Evolutionary conservation across 2,113 vertebrate species (phyloP).

Genomic region (Delphinapterus leucas): DNA sequence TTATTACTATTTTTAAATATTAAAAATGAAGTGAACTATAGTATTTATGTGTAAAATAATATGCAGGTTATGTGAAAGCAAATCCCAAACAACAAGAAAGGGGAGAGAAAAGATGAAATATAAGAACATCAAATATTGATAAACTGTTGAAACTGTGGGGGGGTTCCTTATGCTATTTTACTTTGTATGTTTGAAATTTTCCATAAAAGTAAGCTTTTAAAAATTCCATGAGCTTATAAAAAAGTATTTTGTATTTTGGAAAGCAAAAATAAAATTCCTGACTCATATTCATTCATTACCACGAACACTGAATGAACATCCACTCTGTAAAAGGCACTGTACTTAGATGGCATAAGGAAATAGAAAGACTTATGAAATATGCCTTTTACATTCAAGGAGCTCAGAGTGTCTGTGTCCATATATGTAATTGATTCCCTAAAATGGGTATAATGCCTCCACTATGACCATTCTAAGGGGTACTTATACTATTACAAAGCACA

Average conservation of each 20-base stretch:
- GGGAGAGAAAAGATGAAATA: not conserved
- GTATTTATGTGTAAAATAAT: not conserved
- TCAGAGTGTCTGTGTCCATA: not conserved
- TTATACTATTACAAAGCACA: not conserved
- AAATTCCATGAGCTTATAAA: not conserved
- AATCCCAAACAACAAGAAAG: not conserved
- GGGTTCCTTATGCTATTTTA: not conserved
- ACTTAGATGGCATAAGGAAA: constrained; percentile 8
- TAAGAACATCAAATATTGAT: not conserved
- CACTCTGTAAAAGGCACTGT: not conserved
- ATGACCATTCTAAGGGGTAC: not conserved
- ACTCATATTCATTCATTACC: not conserved
- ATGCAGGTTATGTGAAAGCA: constrained; percentile 5
- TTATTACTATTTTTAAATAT: not conserved
- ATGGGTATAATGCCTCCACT: not conserved
- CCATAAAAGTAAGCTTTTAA: not conserved
- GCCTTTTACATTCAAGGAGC: not conserved
- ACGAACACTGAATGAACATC: not conserved
- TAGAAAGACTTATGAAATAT: not conserved
- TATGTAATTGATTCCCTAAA: constrained; percentile 25
- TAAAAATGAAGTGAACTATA: not conserved
- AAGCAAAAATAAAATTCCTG: constrained; percentile 37
- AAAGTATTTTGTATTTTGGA: not conserved
- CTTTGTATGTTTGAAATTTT: not conserved
- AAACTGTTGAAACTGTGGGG: not conserved